Conservation (phyloP, 2,888 invertebrate species). For the Orthosia gothica region DNA sequence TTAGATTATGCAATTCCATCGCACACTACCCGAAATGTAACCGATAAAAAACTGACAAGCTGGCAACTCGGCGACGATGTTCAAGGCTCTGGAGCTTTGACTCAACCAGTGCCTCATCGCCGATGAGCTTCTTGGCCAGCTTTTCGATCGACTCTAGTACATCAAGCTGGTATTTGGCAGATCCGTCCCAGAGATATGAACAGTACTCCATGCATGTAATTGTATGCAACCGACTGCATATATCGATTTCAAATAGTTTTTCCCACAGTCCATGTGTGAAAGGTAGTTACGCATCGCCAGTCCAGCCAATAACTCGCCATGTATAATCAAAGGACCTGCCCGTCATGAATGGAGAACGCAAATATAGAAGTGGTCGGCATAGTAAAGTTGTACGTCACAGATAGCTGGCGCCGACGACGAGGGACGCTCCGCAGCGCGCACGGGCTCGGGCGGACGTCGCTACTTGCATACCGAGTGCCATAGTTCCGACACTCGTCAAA, state of each 20-base stretch:
- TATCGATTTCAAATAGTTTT: not conserved
- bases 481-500: conserved; percentile 83
- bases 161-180: too few relatives aligned
- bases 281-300: conserved; percentile 9
- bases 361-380: conserved; percentile 60
- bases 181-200: too few relatives aligned
- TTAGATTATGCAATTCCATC: too few relatives aligned
- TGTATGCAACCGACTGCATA: not conserved
- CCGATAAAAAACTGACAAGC: too few relatives aligned
- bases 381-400: conserved; percentile 63
- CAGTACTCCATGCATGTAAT: too few relatives aligned
- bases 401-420: conserved; percentile 54
- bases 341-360: conserved; percentile 58
- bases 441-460: conserved; percentile 55
- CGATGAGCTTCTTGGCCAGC: too few relatives aligned
- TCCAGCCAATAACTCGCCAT: conserved; percentile 43
- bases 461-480: conserved; percentile 79
- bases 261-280: conserved; percentile 30
- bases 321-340: conserved; percentile 52
- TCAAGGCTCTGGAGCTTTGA: too few relatives aligned
- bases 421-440: conserved; percentile 17
- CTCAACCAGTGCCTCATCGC: too few relatives aligned
- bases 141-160: too few relatives aligned
- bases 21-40: too few relatives aligned
- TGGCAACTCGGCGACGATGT: too few relatives aligned